Percentiles rank a stretch among this genome's conserved stretches.
phyloP scores from a whole-genome alignment of 2,888 invertebrate species.

The Eupithecia pulchellata region DNA sequence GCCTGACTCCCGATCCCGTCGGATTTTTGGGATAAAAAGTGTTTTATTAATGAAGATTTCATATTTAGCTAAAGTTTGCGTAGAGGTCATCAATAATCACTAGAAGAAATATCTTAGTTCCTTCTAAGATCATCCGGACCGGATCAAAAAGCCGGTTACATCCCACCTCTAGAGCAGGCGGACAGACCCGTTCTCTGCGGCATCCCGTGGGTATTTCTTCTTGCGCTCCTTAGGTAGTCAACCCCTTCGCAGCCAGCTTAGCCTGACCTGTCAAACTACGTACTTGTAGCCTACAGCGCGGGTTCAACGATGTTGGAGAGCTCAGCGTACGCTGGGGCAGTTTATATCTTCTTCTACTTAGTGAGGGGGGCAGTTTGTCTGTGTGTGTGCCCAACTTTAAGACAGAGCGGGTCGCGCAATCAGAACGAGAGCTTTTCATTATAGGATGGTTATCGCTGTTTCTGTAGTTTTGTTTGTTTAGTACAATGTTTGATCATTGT shows the following conservation, averaged over 20 bases:
- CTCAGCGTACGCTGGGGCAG: conserved; percentile 50
- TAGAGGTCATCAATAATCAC: background rate
- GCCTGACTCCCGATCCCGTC: no score
- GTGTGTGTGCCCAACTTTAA: conserved; percentile 67
- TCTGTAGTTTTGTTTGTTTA: conserved; percentile 70
- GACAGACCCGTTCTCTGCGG: conserved; percentile 41
- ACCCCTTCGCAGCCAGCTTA: conserved; percentile 60
- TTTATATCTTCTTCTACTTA: conserved; percentile 63
- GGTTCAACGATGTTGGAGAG: conserved; percentile 43
- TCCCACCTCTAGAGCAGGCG: conserved; percentile 58
- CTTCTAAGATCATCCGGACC: background rate
- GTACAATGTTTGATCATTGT: conserved; percentile 53
- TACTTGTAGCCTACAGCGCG: conserved; percentile 38
- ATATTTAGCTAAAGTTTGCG: background rate
- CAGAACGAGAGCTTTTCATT: conserved; percentile 81
- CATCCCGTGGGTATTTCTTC: conserved; percentile 71
- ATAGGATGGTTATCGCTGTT: conserved; percentile 79
- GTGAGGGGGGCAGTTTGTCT: conserved; percentile 59
- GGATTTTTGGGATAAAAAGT: no score
- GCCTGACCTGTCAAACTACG: conserved; percentile 66
- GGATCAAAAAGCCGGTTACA: conserved; percentile 23
- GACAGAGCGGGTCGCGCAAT: conserved; percentile 83
- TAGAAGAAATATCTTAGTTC: no score
- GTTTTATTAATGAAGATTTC: background rate
- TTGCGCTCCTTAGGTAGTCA: conserved; percentile 73